Evolutionary conservation across 2,797 vertebrate species (phyloP), one percentile per base, ranked within the genome.

Genomic region (Myioborus miniatus): DNA sequence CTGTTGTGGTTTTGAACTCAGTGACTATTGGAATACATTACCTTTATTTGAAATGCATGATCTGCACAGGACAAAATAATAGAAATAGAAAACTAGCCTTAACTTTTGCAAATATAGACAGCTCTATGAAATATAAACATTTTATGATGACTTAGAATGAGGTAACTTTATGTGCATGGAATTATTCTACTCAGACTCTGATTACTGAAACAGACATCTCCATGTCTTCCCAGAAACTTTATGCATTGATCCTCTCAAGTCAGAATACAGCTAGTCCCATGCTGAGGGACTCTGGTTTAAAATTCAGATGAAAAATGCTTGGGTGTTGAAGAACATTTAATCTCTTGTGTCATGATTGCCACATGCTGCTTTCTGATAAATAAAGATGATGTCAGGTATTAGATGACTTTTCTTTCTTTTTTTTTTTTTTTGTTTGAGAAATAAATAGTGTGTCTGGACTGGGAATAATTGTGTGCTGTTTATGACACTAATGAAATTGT

Each of bases 311-410:
- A 92, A 92, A 93, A 92, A 46, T 52, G 30, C 55, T 81, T 17
- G 11, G 78, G 6, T 93, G 67, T 44, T 84, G 36, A 91, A 95
- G 23, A 95, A 82, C 62, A 87, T 49, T 86, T 94, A 80, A 78
- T 88, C 44, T 95, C 20, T 83, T 85, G 39, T 92, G 36, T 76
- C 74, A 46, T 65, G 81, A 93, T 58, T 67, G 79, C 43, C 34
- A 90, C 82, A 94, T 84, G 23, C 41, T 93, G 76, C 8, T 88
- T 80, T 95, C 82, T 52, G 89, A 78, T 89, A 97, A 97, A 89
- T 72, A 97, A 94, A 96, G 43, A 95, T 78, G 34, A 90, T 60
- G 23, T 9, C 65, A 94, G 27, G 30, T 65, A 90, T 36, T 67
- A 69, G 36, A 82, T 90, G 3, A 26, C 8, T 89, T 90, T 89